Percentiles rank a stretch among this genome's conserved stretches.
Conservation (phyloP, 2,797 vertebrate species). For the Myotis pilosus region DNA sequence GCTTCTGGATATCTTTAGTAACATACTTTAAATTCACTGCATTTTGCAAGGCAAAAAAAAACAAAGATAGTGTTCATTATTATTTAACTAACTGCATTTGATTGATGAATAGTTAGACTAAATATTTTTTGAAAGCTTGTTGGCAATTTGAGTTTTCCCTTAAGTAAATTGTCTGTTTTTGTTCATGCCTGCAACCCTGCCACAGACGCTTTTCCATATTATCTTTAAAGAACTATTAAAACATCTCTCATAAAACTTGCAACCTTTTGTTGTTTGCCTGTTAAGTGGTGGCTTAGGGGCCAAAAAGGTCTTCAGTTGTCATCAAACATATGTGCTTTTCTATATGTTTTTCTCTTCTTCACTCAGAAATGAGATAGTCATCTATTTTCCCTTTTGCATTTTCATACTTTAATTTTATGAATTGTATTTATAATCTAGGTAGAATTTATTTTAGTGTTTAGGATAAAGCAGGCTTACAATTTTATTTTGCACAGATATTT, state of each 20-base stretch:
- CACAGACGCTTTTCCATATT: neutral
- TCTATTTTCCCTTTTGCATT: neutral
- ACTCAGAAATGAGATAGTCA: neutral
- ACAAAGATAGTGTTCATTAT: neutral
- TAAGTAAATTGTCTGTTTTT: neutral
- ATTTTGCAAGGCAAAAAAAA: neutral
- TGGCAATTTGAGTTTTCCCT: neutral
- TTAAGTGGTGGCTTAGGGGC: neutral
- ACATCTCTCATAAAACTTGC: neutral
- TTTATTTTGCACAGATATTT: slow-evolving; percentile 16
- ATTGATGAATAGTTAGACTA: neutral
- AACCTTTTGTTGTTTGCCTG: neutral
- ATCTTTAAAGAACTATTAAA: neutral
- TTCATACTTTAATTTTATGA: neutral
- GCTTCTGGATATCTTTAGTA: neutral
- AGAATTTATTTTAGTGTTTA: neutral
- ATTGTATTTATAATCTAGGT: neutral
- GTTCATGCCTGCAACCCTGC: no score
- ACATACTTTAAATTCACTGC: neutral
- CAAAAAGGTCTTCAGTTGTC: neutral
- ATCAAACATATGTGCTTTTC: neutral
- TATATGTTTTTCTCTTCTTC: neutral
- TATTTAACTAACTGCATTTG: neutral
- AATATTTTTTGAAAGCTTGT: neutral
- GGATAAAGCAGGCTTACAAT: neutral